phyloP scores from a whole-genome alignment of 1,140 invertebrate genomes.

The Pseudomyrmex cubaensis region DNA sequence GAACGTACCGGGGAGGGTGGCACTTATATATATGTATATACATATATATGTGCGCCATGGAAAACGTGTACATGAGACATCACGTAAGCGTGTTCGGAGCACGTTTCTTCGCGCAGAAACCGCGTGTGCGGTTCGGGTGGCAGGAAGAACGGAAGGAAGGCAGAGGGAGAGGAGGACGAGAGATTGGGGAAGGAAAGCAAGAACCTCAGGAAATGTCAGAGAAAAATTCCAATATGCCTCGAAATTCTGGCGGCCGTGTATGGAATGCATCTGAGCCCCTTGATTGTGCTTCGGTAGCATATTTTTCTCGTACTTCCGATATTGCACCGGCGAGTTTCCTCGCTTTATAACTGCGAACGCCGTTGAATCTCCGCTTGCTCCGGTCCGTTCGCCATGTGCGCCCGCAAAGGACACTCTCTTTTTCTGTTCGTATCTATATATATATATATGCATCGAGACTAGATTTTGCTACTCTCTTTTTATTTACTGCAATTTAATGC shows the following conservation, averaged over 20 bases:
- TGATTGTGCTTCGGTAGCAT: constrained; percentile 80
- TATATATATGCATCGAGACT: background rate
- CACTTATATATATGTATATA: background rate
- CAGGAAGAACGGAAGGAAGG: background rate
- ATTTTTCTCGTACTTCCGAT: constrained; percentile 78
- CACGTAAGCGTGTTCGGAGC: constrained; percentile 67
- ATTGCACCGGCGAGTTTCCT: constrained; percentile 68
- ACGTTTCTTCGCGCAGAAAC: constrained; percentile 60
- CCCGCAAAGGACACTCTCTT: constrained; percentile 39
- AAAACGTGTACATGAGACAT: constrained; percentile 65
- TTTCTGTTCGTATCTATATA: constrained; percentile 9
- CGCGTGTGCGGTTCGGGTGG: background rate
- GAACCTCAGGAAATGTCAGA: constrained; percentile 65
- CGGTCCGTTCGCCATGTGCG: constrained; percentile 48
- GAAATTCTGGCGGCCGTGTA: constrained; percentile 76
- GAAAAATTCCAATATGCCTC: constrained; percentile 81
- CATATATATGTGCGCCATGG: constrained; percentile 37
- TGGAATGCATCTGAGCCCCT: constrained; percentile 78
- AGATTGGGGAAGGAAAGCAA: constrained; percentile 44
- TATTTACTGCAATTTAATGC: constrained; percentile 25
- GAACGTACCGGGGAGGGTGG: constrained; percentile 58
- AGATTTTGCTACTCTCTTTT: background rate
- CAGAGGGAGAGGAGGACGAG: background rate
- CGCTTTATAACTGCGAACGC: constrained; percentile 69
- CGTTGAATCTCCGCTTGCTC: constrained; percentile 34